Evolutionary conservation across 2,797 vertebrate genomes (phyloP).

Genomic region (Echeneis naucrates): DNA sequence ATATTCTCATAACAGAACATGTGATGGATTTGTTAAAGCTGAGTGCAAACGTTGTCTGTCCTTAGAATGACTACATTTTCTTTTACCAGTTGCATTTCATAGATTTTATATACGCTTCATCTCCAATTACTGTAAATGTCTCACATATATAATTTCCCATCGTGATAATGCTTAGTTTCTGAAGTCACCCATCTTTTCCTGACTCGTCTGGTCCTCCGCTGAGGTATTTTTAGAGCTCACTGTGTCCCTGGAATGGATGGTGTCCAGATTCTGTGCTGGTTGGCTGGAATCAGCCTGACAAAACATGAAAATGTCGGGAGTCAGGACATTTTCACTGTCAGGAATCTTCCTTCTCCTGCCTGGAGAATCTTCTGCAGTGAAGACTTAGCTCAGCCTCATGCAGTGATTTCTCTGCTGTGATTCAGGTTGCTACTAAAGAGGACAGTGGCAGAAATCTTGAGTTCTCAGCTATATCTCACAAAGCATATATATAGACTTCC

Average conservation of each 20-base stretch:
- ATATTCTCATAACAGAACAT: too few relatives aligned
- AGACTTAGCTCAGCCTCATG: constrained; percentile 48
- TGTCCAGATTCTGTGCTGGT: constrained; percentile 76
- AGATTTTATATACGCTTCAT: constrained; percentile 12
- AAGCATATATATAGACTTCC: background rate
- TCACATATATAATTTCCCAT: constrained; percentile 32
- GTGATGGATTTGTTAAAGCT: constrained; percentile 23
- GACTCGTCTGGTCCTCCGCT: constrained; percentile 31
- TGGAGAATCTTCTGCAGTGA: constrained; percentile 66
- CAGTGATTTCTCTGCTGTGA: constrained; percentile 37
- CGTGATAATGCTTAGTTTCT: constrained; percentile 29
- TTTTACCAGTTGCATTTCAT: constrained; percentile 28
- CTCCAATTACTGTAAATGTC: constrained; percentile 24
- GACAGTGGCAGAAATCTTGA: constrained; percentile 13
- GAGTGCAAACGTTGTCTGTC: constrained; percentile 23
- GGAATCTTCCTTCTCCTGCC: constrained; percentile 67
- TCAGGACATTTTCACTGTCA: constrained; percentile 61
- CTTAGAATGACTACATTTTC: constrained; percentile 15
- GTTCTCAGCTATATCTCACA: background rate
- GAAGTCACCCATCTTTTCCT: constrained; percentile 32
- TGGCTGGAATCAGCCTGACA: constrained; percentile 74
- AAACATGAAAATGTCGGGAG: constrained; percentile 62
- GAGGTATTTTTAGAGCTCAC: constrained; percentile 77
- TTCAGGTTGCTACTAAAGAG: constrained; percentile 24
- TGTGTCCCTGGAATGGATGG: constrained; percentile 72